Conservation (phyloP, 1,140 invertebrate species). For the Caenorhabditis inopinata region DNA sequence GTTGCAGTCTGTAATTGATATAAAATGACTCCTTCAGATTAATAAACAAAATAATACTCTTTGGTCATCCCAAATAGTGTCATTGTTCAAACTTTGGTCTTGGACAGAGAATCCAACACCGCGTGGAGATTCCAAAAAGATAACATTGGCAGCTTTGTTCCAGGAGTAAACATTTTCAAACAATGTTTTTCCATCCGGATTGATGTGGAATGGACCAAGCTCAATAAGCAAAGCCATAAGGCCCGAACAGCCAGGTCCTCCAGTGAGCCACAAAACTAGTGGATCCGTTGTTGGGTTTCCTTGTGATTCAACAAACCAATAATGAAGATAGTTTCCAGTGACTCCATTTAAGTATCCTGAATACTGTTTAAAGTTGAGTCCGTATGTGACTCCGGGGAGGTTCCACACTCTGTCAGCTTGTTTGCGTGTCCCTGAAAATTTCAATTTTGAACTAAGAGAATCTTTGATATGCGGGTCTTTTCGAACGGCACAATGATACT, state of each 20-base stretch:
- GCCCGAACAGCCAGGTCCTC: constrained; percentile 42
- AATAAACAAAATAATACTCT: background rate
- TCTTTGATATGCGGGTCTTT: no score
- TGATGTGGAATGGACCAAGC: constrained; percentile 68
- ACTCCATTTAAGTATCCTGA: constrained; percentile 50
- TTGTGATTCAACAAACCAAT: constrained; percentile 68
- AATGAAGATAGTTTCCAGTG: constrained; percentile 52
- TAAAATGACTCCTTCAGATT: background rate
- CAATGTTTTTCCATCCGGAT: constrained; percentile 64
- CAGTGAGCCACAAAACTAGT: constrained; percentile 71
- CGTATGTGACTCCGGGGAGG: constrained; percentile 49
- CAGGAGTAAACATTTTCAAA: constrained; percentile 68
- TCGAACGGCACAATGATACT: no score
- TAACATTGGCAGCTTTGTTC: constrained; percentile 75
- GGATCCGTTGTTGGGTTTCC: constrained; percentile 68
- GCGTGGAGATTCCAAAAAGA: constrained; percentile 70
- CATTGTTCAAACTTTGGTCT: constrained; percentile 62
- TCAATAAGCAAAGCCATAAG: constrained; percentile 52
- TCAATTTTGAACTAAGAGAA: no score
- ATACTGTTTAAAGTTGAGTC: constrained; percentile 49
- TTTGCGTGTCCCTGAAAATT: constrained; percentile 35
- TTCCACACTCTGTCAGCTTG: constrained; percentile 44
- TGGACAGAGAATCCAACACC: constrained; percentile 71
- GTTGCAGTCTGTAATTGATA: constrained; percentile 19
- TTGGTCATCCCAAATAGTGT: constrained; percentile 68